These are phyloP conservation scores for Cladopsammia gracilis DNA, from an alignment of 64 coral and sea anemone genomes.

Conservation along the genomic window DNA sequence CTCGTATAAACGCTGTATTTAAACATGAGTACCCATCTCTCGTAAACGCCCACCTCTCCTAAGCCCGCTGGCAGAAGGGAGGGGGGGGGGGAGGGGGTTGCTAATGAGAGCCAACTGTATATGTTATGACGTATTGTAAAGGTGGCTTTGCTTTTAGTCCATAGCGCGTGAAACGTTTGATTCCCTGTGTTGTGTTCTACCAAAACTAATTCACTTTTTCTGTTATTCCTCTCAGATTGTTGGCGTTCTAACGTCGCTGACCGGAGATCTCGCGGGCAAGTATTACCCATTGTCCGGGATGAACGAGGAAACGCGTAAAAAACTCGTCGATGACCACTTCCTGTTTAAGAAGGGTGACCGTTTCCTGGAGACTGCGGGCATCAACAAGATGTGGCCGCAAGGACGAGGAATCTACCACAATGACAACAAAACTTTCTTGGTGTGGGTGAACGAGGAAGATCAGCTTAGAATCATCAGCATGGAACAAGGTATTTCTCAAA, in stretches of 20 bases:
- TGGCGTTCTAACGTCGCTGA: constrained; percentile 58
- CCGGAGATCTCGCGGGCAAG: constrained; percentile 75
- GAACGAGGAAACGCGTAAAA: constrained; percentile 75
- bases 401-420: constrained; percentile 97
- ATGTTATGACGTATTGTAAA: no score
- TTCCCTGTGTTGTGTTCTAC: no score
- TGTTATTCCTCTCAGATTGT: constrained; percentile 17
- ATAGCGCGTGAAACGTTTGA: no score
- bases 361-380: constrained; percentile 90
- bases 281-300: constrained; percentile 91
- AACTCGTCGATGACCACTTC: constrained; percentile 90
- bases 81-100: no score
- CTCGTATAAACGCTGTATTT: no score
- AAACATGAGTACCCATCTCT: no score
- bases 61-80: no score
- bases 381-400: constrained; percentile 91
- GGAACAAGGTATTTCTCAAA: constrained; percentile 49
- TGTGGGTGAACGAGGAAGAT: constrained; percentile 98
- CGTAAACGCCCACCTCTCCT: no score
- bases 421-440: constrained; percentile 90
- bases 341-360: constrained; percentile 95
- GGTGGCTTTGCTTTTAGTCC: no score
- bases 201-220: no score
- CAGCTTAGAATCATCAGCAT: constrained; percentile 97
- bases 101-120: no score